phyloP scores from a whole-genome alignment of 2,888 invertebrate species.

The Noctuana brunneofusca region DNA sequence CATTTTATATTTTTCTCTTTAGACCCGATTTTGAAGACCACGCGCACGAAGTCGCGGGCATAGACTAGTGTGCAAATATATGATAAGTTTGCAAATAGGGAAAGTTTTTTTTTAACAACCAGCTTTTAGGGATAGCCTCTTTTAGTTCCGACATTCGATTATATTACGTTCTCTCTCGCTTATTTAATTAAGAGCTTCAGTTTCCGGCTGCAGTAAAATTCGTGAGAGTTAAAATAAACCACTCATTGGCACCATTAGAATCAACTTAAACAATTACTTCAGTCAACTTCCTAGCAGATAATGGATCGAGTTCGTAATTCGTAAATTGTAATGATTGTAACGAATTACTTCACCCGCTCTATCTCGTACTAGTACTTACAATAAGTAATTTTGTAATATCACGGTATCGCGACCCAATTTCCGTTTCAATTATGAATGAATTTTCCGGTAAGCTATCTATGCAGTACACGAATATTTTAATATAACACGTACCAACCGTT shows the following conservation, averaged over 20 bases:
- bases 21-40: too few species aligned
- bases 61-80: too few species aligned
- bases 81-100: too few species aligned
- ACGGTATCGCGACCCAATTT: conserved; percentile 16
- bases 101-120: too few species aligned
- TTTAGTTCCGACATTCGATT: background rate
- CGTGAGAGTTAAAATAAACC: background rate
- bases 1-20: too few species aligned
- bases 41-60: too few species aligned
- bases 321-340: conserved; percentile 20
- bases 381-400: conserved; percentile 24
- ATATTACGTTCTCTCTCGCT: background rate
- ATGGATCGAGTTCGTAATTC: conserved; percentile 1
- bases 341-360: conserved; percentile 20
- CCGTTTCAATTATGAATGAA: conserved; percentile 16
- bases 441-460: background rate
- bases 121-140: too few species aligned
- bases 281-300: conserved; percentile 8
- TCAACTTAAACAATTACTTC: conserved; percentile 1
- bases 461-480: too few species aligned
- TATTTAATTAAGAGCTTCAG: background rate
- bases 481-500: background rate
- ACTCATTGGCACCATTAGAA: background rate
- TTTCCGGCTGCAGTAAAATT: background rate
- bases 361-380: conserved; percentile 11